Evolutionary conservation across 2,888 invertebrate genomes (phyloP), one percentile per base, ranked within the genome.

Genomic region (Camponotus fellah): DNA sequence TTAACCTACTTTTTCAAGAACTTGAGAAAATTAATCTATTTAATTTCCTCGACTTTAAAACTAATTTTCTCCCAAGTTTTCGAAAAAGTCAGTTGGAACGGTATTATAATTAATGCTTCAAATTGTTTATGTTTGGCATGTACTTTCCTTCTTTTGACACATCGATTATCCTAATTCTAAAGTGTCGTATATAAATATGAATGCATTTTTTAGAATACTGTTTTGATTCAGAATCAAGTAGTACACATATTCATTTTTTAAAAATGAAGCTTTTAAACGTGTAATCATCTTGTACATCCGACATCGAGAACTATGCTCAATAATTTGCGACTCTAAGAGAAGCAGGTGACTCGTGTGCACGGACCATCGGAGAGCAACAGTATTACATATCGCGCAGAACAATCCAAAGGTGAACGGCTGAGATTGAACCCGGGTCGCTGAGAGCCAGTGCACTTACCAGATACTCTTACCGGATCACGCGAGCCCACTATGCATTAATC

Each of bases 391-490:
- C 69, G 77, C 69, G 14, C 17, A 58, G 69, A 69, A 77, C 77
- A 77, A 77, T 77, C 58, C 77, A 69, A 77, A 77, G 77, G 77
- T 77, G 77, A 77, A 77, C 56, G 77, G 77, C 69, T 68, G 56
- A 69, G 69, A 58, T 76, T 77, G 77, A 77, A 77, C 77, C 14
- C 43, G 43, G 69, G 69, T 69, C 77, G 69, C 69, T 43, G 68
- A 77, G 32, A 68, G 21, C n/a, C 69, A 43, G 56, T 43, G 40
- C 32, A 56, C 56, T 77, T 10, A 17, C 49, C n/a, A 17, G 49
- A 64, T 32, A 26, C 49, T 49, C n/a, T 53, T 53, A 8, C 14
- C 46, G 14, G 34, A 46, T n/a, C 49, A 49, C 53, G 53, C 40
- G 77, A 14, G 40, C 32, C 3, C n/a, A 12, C 53, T 26, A 26